Evolutionary conservation across 2,888 invertebrate genomes (phyloP).

Genomic region (Rhopalosiphum nymphaeae): DNA sequence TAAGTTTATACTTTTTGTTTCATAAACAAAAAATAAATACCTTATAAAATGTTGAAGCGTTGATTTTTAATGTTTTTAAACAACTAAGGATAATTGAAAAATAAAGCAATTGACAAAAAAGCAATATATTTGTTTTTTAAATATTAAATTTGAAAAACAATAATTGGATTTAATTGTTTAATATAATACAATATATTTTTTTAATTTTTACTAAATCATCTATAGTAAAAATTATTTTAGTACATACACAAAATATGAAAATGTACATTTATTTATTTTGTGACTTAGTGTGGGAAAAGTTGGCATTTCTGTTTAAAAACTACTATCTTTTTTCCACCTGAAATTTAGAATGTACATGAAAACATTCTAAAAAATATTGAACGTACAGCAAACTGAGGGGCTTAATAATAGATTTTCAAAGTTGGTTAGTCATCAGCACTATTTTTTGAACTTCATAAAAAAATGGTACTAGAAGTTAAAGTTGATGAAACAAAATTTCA

Average conservation of each 20-base stretch:
- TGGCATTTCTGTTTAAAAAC: background rate
- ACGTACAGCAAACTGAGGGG: no score
- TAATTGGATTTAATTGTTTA: background rate
- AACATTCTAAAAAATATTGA: background rate
- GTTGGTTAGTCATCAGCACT: background rate
- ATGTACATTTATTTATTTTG: background rate
- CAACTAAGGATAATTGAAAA: background rate
- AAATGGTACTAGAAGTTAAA: background rate
- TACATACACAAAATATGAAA: no score
- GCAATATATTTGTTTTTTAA: background rate
- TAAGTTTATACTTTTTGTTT: slow-evolving; percentile 34
- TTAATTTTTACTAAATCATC: background rate
- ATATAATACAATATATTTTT: background rate
- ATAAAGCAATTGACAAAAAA: background rate
- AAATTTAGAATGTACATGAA: background rate
- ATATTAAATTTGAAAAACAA: background rate
- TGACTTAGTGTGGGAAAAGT: background rate
- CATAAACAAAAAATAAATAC: slow-evolving; percentile 11
- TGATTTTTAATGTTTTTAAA: background rate
- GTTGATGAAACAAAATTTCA: background rate
- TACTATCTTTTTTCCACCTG: background rate
- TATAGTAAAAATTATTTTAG: no score
- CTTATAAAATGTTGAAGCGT: background rate
- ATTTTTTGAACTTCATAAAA: background rate
- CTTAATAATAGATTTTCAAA: background rate